These are phyloP conservation scores for Epinotia bilunana DNA, from an alignment of 2,888 invertebrate species.

Conservation along the genomic window DNA sequence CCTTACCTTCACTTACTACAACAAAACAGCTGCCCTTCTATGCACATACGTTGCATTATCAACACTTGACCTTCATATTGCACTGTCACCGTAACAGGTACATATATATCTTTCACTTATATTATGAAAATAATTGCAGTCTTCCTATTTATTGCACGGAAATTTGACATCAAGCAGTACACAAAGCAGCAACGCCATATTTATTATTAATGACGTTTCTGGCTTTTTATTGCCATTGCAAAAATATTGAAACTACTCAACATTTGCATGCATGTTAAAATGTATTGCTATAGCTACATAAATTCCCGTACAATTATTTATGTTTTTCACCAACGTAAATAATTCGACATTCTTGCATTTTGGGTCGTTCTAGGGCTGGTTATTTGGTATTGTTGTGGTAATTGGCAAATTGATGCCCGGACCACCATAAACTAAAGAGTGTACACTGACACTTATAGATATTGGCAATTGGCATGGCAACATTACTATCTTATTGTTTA, in stretches of 20 bases:
- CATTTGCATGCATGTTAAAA: not conserved
- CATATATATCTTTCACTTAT: constrained; percentile 44
- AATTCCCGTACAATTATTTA: not conserved
- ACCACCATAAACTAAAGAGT: constrained; percentile 1
- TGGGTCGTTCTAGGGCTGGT: not conserved
- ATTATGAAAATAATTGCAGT: constrained; percentile 49
- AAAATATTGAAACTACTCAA: not conserved
- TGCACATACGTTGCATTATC: constrained; percentile 39
- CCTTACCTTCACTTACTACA: constrained; percentile 37
- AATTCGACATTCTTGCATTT: not conserved
- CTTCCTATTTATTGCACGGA: constrained; percentile 49
- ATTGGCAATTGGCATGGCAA: no score
- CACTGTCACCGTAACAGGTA: constrained; percentile 44
- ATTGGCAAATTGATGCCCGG: no score
- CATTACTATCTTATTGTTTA: constrained; percentile 32
- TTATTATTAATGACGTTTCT: constrained; percentile 49
- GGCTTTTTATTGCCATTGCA: constrained; percentile 17
- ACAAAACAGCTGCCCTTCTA: constrained; percentile 51
- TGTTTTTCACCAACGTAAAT: not conserved
- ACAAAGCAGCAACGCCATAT: constrained; percentile 61
- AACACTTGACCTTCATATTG: constrained; percentile 53
- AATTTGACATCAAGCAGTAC: constrained; percentile 52
- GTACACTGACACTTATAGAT: not conserved
- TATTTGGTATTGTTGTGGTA: not conserved
- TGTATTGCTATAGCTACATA: no score